Evolutionary conservation across 2,888 invertebrate genomes (phyloP), one percentile per base, ranked within the genome.

Genomic region (Parasteatoda lunata): DNA sequence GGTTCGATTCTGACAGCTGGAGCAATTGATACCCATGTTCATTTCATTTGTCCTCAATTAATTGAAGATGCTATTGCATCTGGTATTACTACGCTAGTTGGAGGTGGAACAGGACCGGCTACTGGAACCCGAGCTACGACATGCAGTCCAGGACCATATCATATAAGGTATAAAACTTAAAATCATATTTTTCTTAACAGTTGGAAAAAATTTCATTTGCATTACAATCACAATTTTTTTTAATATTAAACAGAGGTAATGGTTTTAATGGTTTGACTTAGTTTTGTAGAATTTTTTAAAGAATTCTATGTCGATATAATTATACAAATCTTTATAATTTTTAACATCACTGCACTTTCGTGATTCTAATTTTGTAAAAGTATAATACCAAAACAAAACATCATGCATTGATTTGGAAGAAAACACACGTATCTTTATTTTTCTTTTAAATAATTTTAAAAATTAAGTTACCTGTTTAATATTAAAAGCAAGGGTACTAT

Each of bases 51-150:
- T 65, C 91, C 91, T 3, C 91, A 91, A 77, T 87, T 91, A n/a
- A 90, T 90, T 3, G 77, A 89, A 8, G 91, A 91, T 51, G 92
- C 92, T 3, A 84, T 92, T 1, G 90, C 91, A 6, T 90, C 91
- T 7, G 92, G 92, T 15, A 90, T 91, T 15, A 92, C 92, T 8
- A 92, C 91, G 0, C 89, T 92, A 90, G 90, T 91, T 82, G 92
- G 92, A 3, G 92, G 91, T 3, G 92, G 92, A 3, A 91, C 91
- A 0, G 92, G 92, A 0, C 91, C 91, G 0, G 91, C 91, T 1
- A 90, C 91, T 1, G 91, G 91, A 0, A 90, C 91, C 2, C 90
- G 91, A 65, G 91, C 91, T 7, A 92, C 91, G 3, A 91, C 91
- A 4, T 91, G 91, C 85, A 90, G 91, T 9, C 91, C 92, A 0